phyloP scores from a whole-genome alignment of 2,797 vertebrate species.

The Melanotaenia boesemani region DNA sequence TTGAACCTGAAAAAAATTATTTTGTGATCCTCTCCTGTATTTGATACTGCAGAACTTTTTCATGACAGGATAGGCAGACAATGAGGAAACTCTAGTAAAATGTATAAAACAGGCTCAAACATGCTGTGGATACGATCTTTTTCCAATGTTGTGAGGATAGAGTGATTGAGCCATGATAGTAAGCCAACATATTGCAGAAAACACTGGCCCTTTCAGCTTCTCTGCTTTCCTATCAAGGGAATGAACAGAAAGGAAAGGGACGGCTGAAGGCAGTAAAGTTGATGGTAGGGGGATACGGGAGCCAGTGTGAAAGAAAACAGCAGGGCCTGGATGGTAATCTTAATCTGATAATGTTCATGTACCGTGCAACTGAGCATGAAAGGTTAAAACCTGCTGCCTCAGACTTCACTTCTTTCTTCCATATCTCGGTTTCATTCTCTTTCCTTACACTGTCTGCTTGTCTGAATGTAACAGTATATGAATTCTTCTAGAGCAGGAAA shows the following conservation, averaged over 20 bases:
- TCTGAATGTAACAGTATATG: not conserved
- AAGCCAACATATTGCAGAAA: slow-evolving; percentile 58
- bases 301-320: slow-evolving; percentile 57
- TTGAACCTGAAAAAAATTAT: too few species aligned
- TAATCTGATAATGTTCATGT: slow-evolving; percentile 74
- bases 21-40: too few species aligned
- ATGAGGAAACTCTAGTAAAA: slow-evolving; percentile 24
- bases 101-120: slow-evolving; percentile 67
- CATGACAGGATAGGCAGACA: not conserved
- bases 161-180: slow-evolving; percentile 57
- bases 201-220: slow-evolving; percentile 50
- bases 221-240: slow-evolving; percentile 42
- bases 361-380: slow-evolving; percentile 51
- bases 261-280: slow-evolving; percentile 37
- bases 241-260: slow-evolving; percentile 51
- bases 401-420: slow-evolving; percentile 43
- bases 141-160: slow-evolving; percentile 38
- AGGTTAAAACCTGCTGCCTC: slow-evolving; percentile 53
- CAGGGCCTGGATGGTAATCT: slow-evolving; percentile 73
- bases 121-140: slow-evolving; percentile 68
- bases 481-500: too few species aligned
- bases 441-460: slow-evolving; percentile 11
- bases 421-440: slow-evolving; percentile 32
- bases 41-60: too few species aligned
- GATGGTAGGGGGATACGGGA: slow-evolving; percentile 49